Percentiles rank a stretch among this genome's conserved stretches.
These are phyloP conservation scores for Apis cerana DNA, from an alignment of 1,140 invertebrate genomes.

Conservation along the genomic window DNA sequence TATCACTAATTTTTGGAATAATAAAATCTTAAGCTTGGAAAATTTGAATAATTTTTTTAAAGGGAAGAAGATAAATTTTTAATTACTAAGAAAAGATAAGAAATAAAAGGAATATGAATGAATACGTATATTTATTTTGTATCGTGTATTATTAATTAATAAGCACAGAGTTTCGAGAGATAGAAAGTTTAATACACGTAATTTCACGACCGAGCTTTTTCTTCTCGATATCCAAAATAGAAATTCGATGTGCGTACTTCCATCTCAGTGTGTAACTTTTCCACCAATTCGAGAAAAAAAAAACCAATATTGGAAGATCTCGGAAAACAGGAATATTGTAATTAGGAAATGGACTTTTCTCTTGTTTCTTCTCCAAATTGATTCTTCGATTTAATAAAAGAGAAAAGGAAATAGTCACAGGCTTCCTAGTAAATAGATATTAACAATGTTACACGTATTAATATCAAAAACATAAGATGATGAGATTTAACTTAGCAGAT, in stretches of 20 bases:
- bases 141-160: neutral
- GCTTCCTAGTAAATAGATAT: slow-evolving; percentile 9
- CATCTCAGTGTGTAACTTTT: neutral
- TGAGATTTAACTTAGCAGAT: no score
- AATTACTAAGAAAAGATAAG: no score
- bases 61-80: no score
- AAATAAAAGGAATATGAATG: neutral
- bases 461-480: neutral
- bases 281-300: slow-evolving; percentile 30
- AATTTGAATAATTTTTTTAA: neutral
- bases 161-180: no score
- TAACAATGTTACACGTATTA: neutral
- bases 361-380: slow-evolving; percentile 14
- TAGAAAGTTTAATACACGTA: no score
- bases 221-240: neutral
- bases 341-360: slow-evolving; percentile 49
- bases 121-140: neutral
- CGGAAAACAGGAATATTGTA: slow-evolving; percentile 44
- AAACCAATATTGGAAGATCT: neutral
- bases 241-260: neutral
- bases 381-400: slow-evolving; percentile 5
- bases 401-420: neutral
- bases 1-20: neutral
- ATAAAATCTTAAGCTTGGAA: neutral
- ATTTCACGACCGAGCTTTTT: no score